Conservation (phyloP, 2,113 vertebrate species). For the Eubucco bourcierii region DNA sequence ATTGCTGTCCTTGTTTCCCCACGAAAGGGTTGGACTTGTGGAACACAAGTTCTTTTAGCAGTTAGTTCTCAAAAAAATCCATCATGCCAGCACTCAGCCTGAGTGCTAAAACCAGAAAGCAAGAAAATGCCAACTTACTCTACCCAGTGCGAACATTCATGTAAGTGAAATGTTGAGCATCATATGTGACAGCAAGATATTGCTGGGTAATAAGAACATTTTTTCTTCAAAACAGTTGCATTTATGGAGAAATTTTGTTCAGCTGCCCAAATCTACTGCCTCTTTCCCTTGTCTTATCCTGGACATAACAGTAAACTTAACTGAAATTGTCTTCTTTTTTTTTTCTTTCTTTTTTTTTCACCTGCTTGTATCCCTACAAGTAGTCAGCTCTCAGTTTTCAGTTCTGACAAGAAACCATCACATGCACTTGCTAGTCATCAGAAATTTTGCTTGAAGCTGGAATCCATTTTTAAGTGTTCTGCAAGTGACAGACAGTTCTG, state of each 20-base stretch:
- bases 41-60: conserved; percentile 50
- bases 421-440: neutral
- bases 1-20: conserved; percentile 45
- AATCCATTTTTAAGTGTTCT: neutral
- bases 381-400: neutral
- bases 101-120: neutral
- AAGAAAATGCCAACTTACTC: neutral
- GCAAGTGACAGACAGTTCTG: neutral
- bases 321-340: neutral
- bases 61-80: conserved; percentile 6
- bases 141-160: neutral
- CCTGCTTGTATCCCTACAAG: neutral
- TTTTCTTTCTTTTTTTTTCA: neutral
- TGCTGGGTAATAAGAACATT: neutral
- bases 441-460: neutral
- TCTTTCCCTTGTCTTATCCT: neutral
- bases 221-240: neutral
- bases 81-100: neutral
- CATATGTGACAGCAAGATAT: neutral
- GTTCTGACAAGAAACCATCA: neutral
- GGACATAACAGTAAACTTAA: neutral
- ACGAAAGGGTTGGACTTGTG: neutral
- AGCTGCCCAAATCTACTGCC: neutral
- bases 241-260: neutral
- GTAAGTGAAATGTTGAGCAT: neutral